Conservation (phyloP, 1,140 invertebrate species). For the Rhyzopertha dominica region DNA sequence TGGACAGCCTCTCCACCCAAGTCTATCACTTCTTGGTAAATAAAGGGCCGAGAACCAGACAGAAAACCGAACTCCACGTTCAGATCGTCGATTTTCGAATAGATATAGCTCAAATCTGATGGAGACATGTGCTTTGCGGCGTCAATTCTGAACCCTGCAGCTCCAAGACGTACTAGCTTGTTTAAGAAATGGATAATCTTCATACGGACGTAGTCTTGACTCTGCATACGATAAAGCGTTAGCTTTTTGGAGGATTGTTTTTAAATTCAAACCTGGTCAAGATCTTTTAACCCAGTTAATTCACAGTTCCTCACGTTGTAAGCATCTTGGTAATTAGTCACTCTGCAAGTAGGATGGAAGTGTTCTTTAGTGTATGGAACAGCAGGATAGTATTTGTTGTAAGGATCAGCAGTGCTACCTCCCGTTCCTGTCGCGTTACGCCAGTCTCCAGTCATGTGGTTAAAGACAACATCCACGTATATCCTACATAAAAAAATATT, state of each 20-base stretch:
- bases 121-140: conserved; percentile 83
- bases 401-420: conserved; percentile 53
- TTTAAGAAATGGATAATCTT: conserved; percentile 69
- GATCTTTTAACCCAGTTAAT: conserved; percentile 65
- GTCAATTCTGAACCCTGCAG: conserved; percentile 70
- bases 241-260: not conserved
- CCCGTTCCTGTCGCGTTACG: conserved; percentile 54
- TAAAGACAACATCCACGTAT: conserved; percentile 80
- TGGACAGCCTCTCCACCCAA: conserved; percentile 61
- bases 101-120: conserved; percentile 60
- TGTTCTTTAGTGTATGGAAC: conserved; percentile 54
- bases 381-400: conserved; percentile 49
- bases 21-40: conserved; percentile 82
- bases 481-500: conserved; percentile 52
- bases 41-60: conserved; percentile 54
- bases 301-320: conserved; percentile 66
- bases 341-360: conserved; percentile 55
- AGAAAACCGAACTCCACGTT: conserved; percentile 57
- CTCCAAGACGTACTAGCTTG: conserved; percentile 64
- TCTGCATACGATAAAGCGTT: conserved; percentile 39
- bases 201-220: conserved; percentile 57
- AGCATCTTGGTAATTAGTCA: conserved; percentile 47
- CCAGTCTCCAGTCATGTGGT: conserved; percentile 75
- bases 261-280: conserved; percentile 53
- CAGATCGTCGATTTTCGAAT: conserved; percentile 55